phyloP scores from a whole-genome alignment of 1,140 invertebrate species.

The Papilio helenus region DNA sequence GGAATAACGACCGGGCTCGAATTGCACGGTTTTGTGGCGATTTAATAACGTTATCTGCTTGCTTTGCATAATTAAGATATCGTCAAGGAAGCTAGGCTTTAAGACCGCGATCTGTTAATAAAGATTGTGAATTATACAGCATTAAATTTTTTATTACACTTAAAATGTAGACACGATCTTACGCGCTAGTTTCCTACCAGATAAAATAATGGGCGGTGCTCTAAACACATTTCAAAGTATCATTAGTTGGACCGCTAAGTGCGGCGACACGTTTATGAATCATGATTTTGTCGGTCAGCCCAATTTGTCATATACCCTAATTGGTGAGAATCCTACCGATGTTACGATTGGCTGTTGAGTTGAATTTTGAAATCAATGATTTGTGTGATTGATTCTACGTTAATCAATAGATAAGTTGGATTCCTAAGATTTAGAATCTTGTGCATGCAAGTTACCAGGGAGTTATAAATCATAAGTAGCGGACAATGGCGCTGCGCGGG shows the following conservation, averaged over 20 bases:
- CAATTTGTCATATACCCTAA: slow-evolving; percentile 11
- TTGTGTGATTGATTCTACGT: background rate
- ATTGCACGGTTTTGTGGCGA: slow-evolving; percentile 6
- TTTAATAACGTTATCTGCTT: slow-evolving; percentile 15
- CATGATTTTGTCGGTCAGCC: background rate
- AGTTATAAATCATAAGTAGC: slow-evolving; percentile 59
- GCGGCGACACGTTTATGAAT: slow-evolving; percentile 8
- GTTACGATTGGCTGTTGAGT: background rate
- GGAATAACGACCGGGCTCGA: background rate
- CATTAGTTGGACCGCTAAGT: slow-evolving; percentile 5
- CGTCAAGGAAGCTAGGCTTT: slow-evolving; percentile 5
- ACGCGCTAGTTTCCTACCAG: background rate
- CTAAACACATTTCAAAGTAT: background rate
- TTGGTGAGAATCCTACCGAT: background rate
- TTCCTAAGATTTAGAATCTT: slow-evolving; percentile 9
- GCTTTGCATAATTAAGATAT: slow-evolving; percentile 23
- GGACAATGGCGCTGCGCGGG: slow-evolving; percentile 56
- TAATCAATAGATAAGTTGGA: background rate
- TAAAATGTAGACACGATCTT: background rate
- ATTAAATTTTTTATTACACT: background rate
- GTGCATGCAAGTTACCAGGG: slow-evolving; percentile 23
- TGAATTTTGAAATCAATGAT: background rate
- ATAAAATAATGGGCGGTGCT: background rate
- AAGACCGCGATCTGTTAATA: background rate
- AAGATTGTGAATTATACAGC: background rate